Evolutionary conservation across 2,888 invertebrate genomes (phyloP).

Genomic region (Synanthedon formicaeformis): DNA sequence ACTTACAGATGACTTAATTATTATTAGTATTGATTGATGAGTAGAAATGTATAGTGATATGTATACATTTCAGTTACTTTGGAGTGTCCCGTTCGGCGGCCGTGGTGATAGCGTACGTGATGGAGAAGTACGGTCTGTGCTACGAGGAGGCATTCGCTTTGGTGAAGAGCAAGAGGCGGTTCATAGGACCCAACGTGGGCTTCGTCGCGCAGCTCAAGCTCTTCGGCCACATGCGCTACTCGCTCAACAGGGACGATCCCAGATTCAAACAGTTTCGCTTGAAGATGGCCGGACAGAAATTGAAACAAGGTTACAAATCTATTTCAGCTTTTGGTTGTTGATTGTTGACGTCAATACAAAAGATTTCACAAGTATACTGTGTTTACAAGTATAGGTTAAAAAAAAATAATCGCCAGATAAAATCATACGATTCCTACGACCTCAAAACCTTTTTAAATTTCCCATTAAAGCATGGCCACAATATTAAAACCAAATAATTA

Average conservation of each 20-base stretch:
- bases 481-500: no score
- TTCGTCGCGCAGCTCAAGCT: slow-evolving; percentile 83
- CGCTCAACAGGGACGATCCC: slow-evolving; percentile 76
- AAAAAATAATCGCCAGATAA: no score
- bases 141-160: slow-evolving; percentile 77
- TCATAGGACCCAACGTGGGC: slow-evolving; percentile 84
- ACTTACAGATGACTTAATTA: no score
- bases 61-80: slow-evolving; percentile 82
- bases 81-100: slow-evolving; percentile 93
- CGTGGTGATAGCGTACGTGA: slow-evolving; percentile 86
- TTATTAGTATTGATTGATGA: no score
- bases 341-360: no score
- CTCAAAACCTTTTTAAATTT: no score
- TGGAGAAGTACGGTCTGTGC: slow-evolving; percentile 84
- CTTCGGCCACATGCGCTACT: slow-evolving; percentile 82
- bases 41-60: no score
- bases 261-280: slow-evolving; percentile 82
- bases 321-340: not conserved
- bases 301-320: slow-evolving; percentile 74
- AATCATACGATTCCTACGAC: no score
- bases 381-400: no score
- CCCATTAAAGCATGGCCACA: no score
- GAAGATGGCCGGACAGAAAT: slow-evolving; percentile 83
- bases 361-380: no score
- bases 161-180: slow-evolving; percentile 78